A percentile compares a stretch with the other conserved stretches of the same genome.
Evolutionary conservation across 1,140 invertebrate genomes (phyloP).

Genomic region (Bombus vancouverensis): DNA sequence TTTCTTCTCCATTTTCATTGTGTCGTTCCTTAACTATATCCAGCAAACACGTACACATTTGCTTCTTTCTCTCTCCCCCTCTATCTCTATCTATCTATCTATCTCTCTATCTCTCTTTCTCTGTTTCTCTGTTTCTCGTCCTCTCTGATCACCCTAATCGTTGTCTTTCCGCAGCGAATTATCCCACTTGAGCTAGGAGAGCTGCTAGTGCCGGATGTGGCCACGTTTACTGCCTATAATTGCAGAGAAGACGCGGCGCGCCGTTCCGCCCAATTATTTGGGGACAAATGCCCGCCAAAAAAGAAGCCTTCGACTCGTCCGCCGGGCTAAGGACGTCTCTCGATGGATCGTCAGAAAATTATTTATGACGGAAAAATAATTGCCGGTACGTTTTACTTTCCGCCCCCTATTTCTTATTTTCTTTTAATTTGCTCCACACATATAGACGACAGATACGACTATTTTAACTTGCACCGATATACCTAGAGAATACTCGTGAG

Average conservation of each 20-base stretch:
- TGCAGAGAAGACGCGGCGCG: constrained; percentile 77
- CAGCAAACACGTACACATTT: neutral
- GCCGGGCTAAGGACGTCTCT: neutral
- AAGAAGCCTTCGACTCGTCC: constrained; percentile 9
- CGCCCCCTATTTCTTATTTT: neutral
- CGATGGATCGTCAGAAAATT: constrained; percentile 3
- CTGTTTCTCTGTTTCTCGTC: neutral
- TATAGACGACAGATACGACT: neutral
- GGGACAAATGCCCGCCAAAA: constrained; percentile 74
- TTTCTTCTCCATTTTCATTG: neutral
- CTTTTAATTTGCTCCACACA: neutral
- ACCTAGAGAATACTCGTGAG: neutral
- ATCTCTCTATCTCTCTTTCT: neutral
- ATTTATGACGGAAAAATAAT: neutral
- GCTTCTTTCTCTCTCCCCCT: neutral
- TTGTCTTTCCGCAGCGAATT: constrained; percentile 76
- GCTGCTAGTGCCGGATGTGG: constrained; percentile 80
- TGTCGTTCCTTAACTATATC: neutral
- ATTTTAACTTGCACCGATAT: too few relatives aligned
- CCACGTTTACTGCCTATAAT: constrained; percentile 82
- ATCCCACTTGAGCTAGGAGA: constrained; percentile 75
- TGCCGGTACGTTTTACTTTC: neutral
- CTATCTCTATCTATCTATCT: neutral
- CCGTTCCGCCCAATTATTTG: constrained; percentile 79
- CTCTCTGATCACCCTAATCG: constrained; percentile 69